A percentile compares a stretch with the other conserved stretches of the same genome.
Evolutionary conservation across 2,113 vertebrate species (phyloP).

Genomic region (Forbesichthys agassizii): DNA sequence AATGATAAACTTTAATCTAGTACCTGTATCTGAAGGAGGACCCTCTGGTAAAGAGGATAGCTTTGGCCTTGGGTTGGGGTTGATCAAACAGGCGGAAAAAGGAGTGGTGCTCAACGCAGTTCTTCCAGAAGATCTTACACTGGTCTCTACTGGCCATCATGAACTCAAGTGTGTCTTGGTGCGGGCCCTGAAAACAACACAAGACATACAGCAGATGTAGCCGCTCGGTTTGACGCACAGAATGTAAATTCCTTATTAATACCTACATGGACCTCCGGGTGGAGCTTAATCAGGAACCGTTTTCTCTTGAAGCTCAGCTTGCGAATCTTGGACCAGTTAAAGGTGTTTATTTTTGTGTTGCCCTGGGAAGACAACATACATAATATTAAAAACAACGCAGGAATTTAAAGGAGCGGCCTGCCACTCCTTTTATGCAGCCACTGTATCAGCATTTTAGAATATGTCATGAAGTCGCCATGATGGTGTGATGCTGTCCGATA

Average conservation of each 20-base stretch:
- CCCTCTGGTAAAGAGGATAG: constrained; percentile 88
- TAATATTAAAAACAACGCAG: not conserved
- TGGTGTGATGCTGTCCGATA: too few relatives aligned
- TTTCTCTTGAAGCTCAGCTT: constrained; percentile 98
- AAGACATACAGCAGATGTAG: constrained; percentile 5
- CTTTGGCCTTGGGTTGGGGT: constrained; percentile 88
- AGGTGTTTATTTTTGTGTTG: constrained; percentile 96
- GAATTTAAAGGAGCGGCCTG: not conserved
- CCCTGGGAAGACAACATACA: constrained; percentile 74
- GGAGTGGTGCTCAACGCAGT: constrained; percentile 95
- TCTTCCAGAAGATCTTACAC: constrained; percentile 98
- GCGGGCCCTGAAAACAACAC: constrained; percentile 80
- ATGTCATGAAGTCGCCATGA: too few relatives aligned
- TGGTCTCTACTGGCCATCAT: constrained; percentile 90
- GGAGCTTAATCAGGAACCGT: constrained; percentile 93
- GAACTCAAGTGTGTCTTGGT: constrained; percentile 94
- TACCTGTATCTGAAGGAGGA: constrained; percentile 99
- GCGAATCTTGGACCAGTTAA: constrained; percentile 98
- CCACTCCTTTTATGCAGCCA: too few relatives aligned
- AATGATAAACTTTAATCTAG: not conserved
- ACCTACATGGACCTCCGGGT: constrained; percentile 91
- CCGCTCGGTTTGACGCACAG: not conserved
- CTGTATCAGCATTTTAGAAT: too few relatives aligned
- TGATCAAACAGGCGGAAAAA: constrained; percentile 95
- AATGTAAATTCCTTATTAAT: not conserved